phyloP scores from a whole-genome alignment of 1,140 invertebrate species.

The Watersipora subatra region DNA sequence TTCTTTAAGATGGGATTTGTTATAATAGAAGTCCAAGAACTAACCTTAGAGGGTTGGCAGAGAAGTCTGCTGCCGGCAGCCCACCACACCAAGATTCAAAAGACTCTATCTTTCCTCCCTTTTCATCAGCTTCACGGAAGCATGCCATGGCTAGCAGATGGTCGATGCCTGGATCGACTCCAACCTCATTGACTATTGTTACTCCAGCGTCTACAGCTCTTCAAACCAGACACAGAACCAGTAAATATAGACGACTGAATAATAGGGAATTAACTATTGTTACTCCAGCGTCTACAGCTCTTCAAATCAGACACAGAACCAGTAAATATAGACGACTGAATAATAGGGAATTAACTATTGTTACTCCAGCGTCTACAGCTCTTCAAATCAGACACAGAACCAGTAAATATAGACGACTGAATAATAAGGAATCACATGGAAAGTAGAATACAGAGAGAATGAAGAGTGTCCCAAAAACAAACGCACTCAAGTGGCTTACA shows the following conservation, averaged over 20 bases:
- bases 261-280: constrained; percentile 66
- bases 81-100: constrained; percentile 95
- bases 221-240: not conserved
- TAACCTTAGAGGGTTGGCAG: constrained; percentile 69
- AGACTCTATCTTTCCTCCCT: constrained; percentile 47
- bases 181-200: constrained; percentile 86
- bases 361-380: constrained; percentile 69
- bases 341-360: constrained; percentile 62
- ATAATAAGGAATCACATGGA: constrained; percentile 45
- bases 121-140: constrained; percentile 73
- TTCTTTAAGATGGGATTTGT: too few relatives aligned
- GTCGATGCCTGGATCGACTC: constrained; percentile 93
- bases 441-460: not conserved
- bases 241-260: not conserved
- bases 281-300: constrained; percentile 66
- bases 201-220: constrained; percentile 70
- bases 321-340: not conserved
- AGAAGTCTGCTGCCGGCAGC: constrained; percentile 84
- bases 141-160: constrained; percentile 92
- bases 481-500: not conserved
- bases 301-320: constrained; percentile 25
- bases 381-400: constrained; percentile 37
- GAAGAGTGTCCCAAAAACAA: not conserved
- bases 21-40: not conserved
- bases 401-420: not conserved